These are phyloP conservation scores for Brachionichthys hirsutus DNA, from an alignment of 2,113 vertebrate species.

Conservation along the genomic window DNA sequence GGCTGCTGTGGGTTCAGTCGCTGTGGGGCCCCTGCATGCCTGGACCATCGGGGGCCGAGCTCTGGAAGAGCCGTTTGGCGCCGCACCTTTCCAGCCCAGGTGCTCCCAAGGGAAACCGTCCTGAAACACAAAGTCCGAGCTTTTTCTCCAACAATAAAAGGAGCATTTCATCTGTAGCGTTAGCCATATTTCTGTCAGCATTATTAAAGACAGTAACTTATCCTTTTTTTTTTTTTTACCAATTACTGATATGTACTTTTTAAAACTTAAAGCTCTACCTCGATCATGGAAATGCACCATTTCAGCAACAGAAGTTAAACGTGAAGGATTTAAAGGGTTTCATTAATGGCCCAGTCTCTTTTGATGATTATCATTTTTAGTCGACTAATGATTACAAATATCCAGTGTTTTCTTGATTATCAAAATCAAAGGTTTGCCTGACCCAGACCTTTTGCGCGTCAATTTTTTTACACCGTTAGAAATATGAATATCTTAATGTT, in stretches of 20 bases:
- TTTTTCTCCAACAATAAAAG: slow-evolving; percentile 5
- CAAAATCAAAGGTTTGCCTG: background rate
- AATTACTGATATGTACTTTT: background rate
- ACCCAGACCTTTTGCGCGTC: background rate
- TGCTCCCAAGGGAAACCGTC: slow-evolving; percentile 74
- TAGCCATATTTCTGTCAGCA: slow-evolving; percentile 7
- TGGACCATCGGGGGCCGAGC: slow-evolving; percentile 84
- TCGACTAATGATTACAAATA: background rate
- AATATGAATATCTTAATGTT: background rate
- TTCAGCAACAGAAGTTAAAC: slow-evolving; percentile 16
- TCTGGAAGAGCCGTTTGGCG: slow-evolving; percentile 81
- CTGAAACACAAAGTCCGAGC: slow-evolving; percentile 23
- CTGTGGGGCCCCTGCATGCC: slow-evolving; percentile 82
- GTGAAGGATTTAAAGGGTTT: slow-evolving; percentile 1
- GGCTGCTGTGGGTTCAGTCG: slow-evolving; percentile 85
- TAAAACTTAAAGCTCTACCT: slow-evolving; percentile 55
- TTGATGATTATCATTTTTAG: background rate
- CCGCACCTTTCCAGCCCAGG: slow-evolving; percentile 87
- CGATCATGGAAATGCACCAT: slow-evolving; percentile 27
- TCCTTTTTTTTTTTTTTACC: slow-evolving; percentile 1
- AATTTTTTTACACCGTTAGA: background rate
- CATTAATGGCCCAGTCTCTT: background rate
- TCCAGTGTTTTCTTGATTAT: background rate
- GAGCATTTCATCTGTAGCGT: slow-evolving; percentile 32
- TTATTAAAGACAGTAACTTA: slow-evolving; percentile 17